Base-by-base conservation (phyloP, 2,113 vertebrate genomes). In the Amphilophus citrinellus region DNA sequence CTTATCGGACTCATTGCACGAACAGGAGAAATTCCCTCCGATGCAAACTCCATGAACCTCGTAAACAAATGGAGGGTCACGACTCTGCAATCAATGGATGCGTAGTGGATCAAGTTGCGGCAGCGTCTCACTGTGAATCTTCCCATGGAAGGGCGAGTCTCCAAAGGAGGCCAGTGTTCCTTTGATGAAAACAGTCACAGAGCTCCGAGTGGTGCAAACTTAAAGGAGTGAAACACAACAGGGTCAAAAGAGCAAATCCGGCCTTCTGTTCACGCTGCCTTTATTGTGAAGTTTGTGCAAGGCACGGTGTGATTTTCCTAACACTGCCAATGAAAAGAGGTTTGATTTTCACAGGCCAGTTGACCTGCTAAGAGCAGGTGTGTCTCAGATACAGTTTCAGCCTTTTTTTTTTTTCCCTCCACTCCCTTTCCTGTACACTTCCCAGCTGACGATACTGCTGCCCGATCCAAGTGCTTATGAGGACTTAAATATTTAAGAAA, bases 371-470 rank as follows among this genome's bases (percentile, higher is more conserved):
- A 91, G 89, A 95, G 92, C 95, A 96, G 96, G 96, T 94, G 96
- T 95, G 94, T 86, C 92, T 87, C 85, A 91, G 95, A 94, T 96
- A 94, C 80, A 83, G 94, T 96, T 96, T 93, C 96, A 93, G 71
- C 78, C 87, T 83, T 50, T 85, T 76, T 63, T 73, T 53, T 60
- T n/a, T 20, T 24, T 24, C 7, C 6, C 37, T 5, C 24, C 58
- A 76, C 73, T 56, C 77, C 37, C 50, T 84, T 85, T 50, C 79
- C 80, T 56, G 59, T 83, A 53, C 91, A 89, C 84, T 79, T 91
- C 81, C 82, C 92, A 91, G 63, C 88, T 89, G 90, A 88, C 80
- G 73, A 88, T 89, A 80, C 83, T 44, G 66, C 35, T 2, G 53
- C 66, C 44, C 39, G 2, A 79, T 79, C 81, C 85, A 61, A 59